Base-by-base conservation (phyloP, 2,113 vertebrate species). In the Pluvialis apricaria region DNA sequence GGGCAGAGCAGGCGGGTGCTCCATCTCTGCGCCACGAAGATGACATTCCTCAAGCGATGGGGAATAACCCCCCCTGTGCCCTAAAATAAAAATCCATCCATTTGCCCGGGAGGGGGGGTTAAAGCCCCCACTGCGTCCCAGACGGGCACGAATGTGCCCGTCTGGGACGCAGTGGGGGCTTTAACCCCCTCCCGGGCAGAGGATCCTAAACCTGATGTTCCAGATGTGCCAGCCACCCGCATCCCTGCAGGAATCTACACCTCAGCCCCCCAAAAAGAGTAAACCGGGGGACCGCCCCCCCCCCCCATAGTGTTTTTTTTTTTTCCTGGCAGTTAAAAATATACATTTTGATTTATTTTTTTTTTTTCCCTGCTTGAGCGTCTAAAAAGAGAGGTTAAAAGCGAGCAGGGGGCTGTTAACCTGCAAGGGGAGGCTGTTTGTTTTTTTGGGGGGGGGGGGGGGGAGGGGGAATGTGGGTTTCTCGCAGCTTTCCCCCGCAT, bases 31-130 rank as follows among this genome's bases (percentile, higher is more conserved):
- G 19, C 19, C 2, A 1, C 0, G 6, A 77, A 36, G 36, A 14
- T 0, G 5, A 40, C 2, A 2, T 40, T 25, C 26, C 16, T n/a
- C 0, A 32, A 44, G 45, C 0, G 4, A 69, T 11, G 19, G 55
- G 52, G 47, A 42, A 38, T 25, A 18, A 28, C 2, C 6, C 0
- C 15, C 14, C 5, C 26, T 18, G 28, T 6, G 11, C 5, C 55
- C 40, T 52, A 9, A 86, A 69, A 69, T 13, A 26, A 69, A 60
- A 64, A 49, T 2, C 19, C 26, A 42, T 13, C 16, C 2, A 13
- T 36, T 36, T 3, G 14, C 4, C 61, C 1, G 2, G 52, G 58
- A 42, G 8, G 17, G 0, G 0, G 34, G 28, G 13, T 71, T 84
- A 49, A 84, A 87, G 17, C 31, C 42, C 14, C n/a, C n/a, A n/a